Conservation (phyloP, 2,113 vertebrate species). For the Muscicapa adusta region DNA sequence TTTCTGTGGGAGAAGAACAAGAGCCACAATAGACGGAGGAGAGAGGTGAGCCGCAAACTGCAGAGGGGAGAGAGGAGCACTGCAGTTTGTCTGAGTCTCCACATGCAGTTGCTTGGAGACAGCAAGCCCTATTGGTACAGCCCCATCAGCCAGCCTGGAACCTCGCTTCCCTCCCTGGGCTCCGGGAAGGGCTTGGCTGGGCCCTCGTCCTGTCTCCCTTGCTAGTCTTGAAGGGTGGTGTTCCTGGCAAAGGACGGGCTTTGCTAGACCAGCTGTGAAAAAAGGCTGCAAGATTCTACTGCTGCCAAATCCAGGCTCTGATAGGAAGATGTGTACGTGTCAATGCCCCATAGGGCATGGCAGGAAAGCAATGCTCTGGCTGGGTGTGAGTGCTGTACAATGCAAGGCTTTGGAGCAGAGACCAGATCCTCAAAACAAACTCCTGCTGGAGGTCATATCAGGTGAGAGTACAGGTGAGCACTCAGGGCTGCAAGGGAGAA, state of each 20-base stretch:
- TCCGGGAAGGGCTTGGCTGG: not conserved
- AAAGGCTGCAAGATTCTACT: not conserved
- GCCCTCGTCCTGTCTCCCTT: not conserved
- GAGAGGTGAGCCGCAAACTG: rapidly evolving
- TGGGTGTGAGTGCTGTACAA: not conserved
- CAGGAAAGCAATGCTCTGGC: not conserved
- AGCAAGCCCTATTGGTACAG: not conserved
- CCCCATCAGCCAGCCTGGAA: not conserved
- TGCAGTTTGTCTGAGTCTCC: not conserved
- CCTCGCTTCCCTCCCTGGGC: not conserved
- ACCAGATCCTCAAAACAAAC: rapidly evolving
- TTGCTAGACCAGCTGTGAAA: not conserved
- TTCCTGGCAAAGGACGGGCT: not conserved
- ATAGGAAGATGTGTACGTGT: not conserved
- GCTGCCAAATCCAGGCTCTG: not conserved
- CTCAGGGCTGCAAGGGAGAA: not conserved
- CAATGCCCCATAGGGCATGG: rapidly evolving
- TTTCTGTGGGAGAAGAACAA: not conserved
- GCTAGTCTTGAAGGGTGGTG: not conserved
- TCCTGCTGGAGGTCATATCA: not conserved
- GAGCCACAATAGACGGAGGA: not conserved
- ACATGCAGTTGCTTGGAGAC: not conserved
- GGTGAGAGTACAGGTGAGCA: not conserved
- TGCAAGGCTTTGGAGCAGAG: not conserved
- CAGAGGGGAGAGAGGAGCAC: not conserved